Base-by-base conservation (phyloP, 2,888 invertebrate genomes). In the Calliphora vomitoria region DNA sequence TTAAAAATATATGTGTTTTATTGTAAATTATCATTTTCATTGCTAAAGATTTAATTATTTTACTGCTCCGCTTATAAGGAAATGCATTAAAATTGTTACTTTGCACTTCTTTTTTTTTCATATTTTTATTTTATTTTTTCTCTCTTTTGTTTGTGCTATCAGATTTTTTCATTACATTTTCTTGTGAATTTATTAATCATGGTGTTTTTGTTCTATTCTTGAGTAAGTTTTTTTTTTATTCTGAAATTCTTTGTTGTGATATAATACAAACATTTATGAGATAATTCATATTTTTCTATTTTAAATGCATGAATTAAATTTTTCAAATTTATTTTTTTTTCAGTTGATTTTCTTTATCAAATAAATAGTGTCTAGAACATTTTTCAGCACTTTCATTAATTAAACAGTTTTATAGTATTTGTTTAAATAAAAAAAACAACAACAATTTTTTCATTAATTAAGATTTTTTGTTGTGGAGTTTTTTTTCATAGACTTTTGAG, bases 381-480 rank as follows among this genome's bases (percentile, higher is more conserved):
- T 76, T 74, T 44, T 75, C 44, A 75, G 44, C 68, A 69, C 75
- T 50, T 75, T 81, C 62, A 76, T 85, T 85, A 81, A 85, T 35
- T 44, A 64, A 64, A 50, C 35, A 69, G 35, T 44, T 60, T 44
- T 71, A 20, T 55, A 25, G 62, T 20, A 72, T 8, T 75, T 81
- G 44, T 74, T 66, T 71, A 31, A 66, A 64, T 8, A 53, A 68
- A 25, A 41, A 55, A 68, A 25, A 41, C 44, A 31, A 20, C 8
- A 41, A 62, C 1, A 13, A n/a, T 25, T 71, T 58, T 20, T 75
- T 75, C 25, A 38, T 76, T 66, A 64, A 66, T 58, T 79, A 13
- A 68, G 35, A 44, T 47, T 69, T 18, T 68, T 80, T 80, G 38
- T 68, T 31, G 47, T 3, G n/a, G 6, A 20, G 13, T 53, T 55